Evolutionary conservation across 2,888 invertebrate species (phyloP).

Genomic region (Rhimphoctona megacephalus): DNA sequence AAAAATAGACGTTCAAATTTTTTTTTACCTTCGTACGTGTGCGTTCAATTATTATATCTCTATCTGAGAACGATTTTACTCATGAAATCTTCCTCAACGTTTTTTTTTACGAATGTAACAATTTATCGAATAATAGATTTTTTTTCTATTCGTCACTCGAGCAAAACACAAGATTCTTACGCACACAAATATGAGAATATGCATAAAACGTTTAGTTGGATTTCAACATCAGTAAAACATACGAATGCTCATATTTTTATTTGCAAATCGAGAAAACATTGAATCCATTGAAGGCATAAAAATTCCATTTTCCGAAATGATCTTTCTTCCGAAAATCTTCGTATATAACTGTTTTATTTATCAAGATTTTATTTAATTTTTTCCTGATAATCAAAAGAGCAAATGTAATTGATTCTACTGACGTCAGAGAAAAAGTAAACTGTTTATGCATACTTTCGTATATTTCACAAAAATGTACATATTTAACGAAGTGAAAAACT

Average conservation of each 20-base stretch:
- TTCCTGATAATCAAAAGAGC: not conserved
- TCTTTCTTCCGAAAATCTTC: not conserved
- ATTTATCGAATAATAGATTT: not conserved
- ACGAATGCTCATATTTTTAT: no score
- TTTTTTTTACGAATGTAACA: not conserved
- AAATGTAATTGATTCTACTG: not conserved
- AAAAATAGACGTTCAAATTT: constrained; percentile 29
- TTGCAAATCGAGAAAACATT: not conserved
- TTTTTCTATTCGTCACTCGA: not conserved
- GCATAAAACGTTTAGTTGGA: not conserved
- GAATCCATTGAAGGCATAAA: not conserved
- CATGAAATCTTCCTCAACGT: not conserved
- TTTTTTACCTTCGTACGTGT: constrained; percentile 2
- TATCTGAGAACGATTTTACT: constrained; percentile 39
- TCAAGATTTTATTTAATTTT: not conserved
- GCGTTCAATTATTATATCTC: constrained; percentile 14
- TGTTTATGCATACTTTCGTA: not conserved
- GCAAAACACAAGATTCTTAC: not conserved
- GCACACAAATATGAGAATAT: not conserved
- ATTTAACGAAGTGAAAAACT: not conserved
- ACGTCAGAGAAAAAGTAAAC: not conserved
- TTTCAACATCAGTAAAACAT: not conserved
- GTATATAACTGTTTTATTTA: not conserved
- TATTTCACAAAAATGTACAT: not conserved
- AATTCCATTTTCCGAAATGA: not conserved